Percentiles rank a stretch among this genome's conserved stretches.
phyloP scores from a whole-genome alignment of 2,888 invertebrate genomes.

The Drosophila mimica region DNA sequence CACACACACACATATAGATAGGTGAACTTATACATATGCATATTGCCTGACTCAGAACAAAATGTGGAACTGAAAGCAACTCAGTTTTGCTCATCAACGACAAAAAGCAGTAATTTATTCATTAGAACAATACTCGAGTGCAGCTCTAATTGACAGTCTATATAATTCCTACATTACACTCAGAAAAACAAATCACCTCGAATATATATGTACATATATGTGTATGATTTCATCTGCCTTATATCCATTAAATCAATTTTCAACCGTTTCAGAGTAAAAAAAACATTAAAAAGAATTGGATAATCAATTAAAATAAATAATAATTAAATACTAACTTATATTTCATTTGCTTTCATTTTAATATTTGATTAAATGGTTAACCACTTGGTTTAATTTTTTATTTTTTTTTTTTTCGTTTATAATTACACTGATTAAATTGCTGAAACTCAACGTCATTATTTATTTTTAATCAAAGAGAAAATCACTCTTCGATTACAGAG shows the following conservation, averaged over 20 bases:
- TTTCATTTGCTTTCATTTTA: neutral
- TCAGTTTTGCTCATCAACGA: neutral
- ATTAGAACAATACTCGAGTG: neutral
- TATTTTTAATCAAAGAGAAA: neutral
- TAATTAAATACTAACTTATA: neutral
- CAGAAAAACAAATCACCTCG: too few species aligned
- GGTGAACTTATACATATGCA: slow-evolving; percentile 9
- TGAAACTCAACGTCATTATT: neutral
- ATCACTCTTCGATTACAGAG: neutral
- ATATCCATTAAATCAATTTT: neutral
- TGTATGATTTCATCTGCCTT: neutral
- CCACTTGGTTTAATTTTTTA: neutral
- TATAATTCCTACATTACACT: neutral
- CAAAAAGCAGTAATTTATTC: slow-evolving; percentile 11
- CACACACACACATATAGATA: neutral
- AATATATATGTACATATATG: neutral
- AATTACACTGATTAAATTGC: neutral
- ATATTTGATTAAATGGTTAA: neutral
- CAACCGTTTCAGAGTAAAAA: neutral
- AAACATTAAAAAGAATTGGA: neutral
- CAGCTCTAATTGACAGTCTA: slow-evolving; percentile 8
- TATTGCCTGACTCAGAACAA: neutral
- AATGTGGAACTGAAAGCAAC: neutral
- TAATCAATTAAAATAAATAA: neutral
- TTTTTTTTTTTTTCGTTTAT: neutral